A percentile compares a stretch with the other conserved stretches of the same genome.
phyloP scores from a whole-genome alignment of 1,140 invertebrate species.

The Psix sp. region DNA sequence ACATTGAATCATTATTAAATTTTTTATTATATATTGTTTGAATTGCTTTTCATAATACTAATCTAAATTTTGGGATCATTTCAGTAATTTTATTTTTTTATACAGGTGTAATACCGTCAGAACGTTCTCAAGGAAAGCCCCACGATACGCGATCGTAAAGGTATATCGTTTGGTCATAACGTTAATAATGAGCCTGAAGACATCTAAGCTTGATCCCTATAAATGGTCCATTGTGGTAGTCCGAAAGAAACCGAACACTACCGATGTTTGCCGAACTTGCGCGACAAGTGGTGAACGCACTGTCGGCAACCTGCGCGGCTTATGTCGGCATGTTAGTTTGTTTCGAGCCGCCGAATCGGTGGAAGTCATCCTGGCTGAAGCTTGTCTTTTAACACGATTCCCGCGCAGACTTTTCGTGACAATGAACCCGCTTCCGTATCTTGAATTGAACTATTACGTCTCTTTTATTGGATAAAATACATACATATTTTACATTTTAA shows the following conservation, averaged over 20 bases:
- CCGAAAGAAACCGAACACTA: constrained; percentile 34
- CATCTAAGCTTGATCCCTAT: constrained; percentile 32
- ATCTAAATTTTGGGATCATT: no score
- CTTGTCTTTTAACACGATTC: no score
- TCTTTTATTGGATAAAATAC: no score
- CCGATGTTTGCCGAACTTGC: constrained; percentile 32
- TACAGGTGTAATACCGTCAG: no score
- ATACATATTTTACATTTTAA: no score
- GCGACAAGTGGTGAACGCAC: constrained; percentile 53
- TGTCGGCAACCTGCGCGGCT: constrained; percentile 60
- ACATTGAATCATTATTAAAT: no score
- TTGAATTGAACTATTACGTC: no score
- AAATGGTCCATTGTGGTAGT: constrained; percentile 49
- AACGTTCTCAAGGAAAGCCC: neutral
- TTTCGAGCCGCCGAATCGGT: constrained; percentile 4
- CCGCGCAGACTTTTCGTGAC: neutral
- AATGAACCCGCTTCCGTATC: no score
- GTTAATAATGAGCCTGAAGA: constrained; percentile 47
- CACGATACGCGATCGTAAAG: no score
- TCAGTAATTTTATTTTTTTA: no score
- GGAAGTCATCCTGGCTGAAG: neutral
- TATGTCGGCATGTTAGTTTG: constrained; percentile 42
- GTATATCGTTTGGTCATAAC: constrained; percentile 22
- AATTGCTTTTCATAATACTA: no score
- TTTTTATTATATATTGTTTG: no score